Percentiles rank a stretch among this genome's conserved stretches.
Evolutionary conservation across 2,113 vertebrate genomes (phyloP).

Genomic region (Tringa solitaria): DNA sequence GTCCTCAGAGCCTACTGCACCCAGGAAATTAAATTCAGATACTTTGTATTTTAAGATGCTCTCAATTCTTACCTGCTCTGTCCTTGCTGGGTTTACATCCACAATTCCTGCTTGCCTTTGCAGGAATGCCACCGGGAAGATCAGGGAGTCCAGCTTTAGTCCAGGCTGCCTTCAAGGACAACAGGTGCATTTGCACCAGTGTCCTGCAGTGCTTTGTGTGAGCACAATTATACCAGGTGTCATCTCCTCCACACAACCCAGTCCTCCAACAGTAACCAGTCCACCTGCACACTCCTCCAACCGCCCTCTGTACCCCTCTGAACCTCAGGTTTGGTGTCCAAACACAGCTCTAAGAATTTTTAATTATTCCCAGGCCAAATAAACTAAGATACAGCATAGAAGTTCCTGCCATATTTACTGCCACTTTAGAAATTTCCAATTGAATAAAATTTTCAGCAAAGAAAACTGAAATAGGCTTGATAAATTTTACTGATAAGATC

Average conservation of each 20-base stretch:
- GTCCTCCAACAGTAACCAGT: neutral
- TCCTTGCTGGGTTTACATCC: neutral
- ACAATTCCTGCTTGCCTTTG: neutral
- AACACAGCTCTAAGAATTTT: neutral
- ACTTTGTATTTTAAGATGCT: neutral
- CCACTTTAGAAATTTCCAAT: neutral
- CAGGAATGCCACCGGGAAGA: neutral
- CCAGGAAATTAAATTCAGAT: neutral
- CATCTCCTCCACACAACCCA: neutral
- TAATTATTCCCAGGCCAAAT: neutral
- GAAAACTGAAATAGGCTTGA: neutral
- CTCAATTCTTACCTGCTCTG: neutral
- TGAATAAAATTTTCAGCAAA: neutral
- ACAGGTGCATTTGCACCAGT: accelerated
- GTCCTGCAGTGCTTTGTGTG: no score
- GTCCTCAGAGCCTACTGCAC: neutral
- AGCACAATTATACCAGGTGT: neutral
- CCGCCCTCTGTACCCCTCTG: neutral
- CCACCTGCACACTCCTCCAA: neutral
- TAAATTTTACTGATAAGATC: neutral
- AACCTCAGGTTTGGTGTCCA: neutral
- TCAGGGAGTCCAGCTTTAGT: neutral
- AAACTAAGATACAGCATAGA: neutral
- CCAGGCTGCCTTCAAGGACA: neutral
- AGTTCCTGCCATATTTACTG: neutral